These are phyloP conservation scores for Apaloderma vittatum DNA, from an alignment of 2,113 vertebrate genomes.

Conservation along the genomic window DNA sequence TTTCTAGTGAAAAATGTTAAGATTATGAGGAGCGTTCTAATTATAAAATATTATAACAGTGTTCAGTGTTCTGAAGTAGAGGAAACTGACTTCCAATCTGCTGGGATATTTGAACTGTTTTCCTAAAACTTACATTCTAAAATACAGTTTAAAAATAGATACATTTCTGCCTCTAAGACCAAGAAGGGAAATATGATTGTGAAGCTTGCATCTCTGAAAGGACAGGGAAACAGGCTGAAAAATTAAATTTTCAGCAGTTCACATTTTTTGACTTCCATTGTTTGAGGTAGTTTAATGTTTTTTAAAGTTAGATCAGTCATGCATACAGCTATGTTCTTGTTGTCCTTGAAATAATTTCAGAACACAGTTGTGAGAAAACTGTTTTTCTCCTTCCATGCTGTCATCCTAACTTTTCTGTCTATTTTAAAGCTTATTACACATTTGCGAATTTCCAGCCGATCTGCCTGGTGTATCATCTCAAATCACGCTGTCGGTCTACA, in stretches of 20 bases:
- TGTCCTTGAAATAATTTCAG: background rate
- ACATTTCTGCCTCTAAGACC: background rate
- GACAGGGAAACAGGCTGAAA: background rate
- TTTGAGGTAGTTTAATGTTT: background rate
- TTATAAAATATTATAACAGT: background rate
- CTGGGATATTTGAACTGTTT: background rate
- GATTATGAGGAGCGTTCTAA: background rate
- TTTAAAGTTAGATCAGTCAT: background rate
- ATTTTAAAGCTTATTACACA: background rate
- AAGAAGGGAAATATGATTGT: background rate
- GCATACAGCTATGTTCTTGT: background rate
- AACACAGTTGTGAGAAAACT: background rate
- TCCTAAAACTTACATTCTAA: background rate
- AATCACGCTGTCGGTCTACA: rapidly evolving
- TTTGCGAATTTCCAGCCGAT: background rate
- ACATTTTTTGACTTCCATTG: background rate
- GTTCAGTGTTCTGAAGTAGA: background rate
- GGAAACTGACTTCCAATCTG: background rate
- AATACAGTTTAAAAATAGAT: background rate
- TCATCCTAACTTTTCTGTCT: background rate
- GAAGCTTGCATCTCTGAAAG: background rate
- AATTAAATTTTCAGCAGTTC: background rate
- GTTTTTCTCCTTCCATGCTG: background rate
- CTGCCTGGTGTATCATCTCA: background rate
- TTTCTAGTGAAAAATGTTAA: slow-evolving; percentile 10